These are phyloP conservation scores for Bombus confusus DNA, from an alignment of 1,140 invertebrate species.

Conservation along the genomic window DNA sequence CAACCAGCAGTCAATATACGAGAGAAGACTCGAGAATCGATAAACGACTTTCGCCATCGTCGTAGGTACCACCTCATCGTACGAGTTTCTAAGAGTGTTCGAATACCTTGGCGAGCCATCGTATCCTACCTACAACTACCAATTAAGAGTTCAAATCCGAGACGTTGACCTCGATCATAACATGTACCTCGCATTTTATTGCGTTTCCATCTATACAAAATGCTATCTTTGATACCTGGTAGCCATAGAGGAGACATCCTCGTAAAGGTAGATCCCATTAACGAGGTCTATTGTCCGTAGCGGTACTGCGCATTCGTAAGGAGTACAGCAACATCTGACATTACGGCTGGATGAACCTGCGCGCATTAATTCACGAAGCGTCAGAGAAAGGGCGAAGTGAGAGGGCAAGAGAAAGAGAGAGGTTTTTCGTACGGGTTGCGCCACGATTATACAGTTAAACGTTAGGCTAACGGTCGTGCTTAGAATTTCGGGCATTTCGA, in stretches of 20 bases:
- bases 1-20: too few relatives aligned
- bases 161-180: too few relatives aligned
- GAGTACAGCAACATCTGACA: not conserved
- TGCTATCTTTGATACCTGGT: not conserved
- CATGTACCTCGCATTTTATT: too few relatives aligned
- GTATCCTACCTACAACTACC: too few relatives aligned
- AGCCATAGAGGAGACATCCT: not conserved
- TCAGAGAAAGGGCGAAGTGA: not conserved
- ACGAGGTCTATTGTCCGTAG: not conserved
- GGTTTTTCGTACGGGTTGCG: conserved; percentile 48
- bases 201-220: too few relatives aligned
- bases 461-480: conserved; percentile 70
- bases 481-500: conserved; percentile 67
- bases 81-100: too few relatives aligned
- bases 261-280: not conserved
- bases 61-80: too few relatives aligned
- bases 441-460: conserved; percentile 70
- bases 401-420: not conserved
- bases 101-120: too few relatives aligned
- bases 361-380: conserved; percentile 9
- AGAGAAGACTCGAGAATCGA: too few relatives aligned
- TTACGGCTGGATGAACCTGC: not conserved
- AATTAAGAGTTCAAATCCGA: too few relatives aligned
- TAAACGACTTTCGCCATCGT: too few relatives aligned
- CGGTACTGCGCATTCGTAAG: not conserved